Base-by-base conservation (phyloP, 2,888 invertebrate species). In the Trissoscelio sp. region DNA sequence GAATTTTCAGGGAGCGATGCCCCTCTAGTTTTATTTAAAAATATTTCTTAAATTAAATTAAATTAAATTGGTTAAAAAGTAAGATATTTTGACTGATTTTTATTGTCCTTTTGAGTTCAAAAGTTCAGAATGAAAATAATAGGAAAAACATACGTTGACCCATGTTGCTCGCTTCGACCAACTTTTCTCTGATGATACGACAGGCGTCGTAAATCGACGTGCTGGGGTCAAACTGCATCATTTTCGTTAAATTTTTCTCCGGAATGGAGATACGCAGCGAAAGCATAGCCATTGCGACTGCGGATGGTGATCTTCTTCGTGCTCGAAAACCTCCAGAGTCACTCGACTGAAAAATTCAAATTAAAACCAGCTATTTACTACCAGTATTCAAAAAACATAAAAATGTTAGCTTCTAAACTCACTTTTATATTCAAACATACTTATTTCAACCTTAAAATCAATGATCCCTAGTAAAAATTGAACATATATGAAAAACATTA, bases 161-260 rank as follows among this genome's bases (percentile, higher is more conserved):
- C 88, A 95, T 93, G 89, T 95, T 96, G 84, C 75, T 88, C 48
- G 97, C 96, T 92, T 99, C 98, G 9, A 96, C 94, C 83, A 98
- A 96, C 93, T 99, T 98, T 92, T 99, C 99, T 83, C 98, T 93
- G 89, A 99, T 98, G 90, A 98, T 95, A 90, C 96, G 95, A 92
- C 99, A 99, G 58, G 98, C 98, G 92, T 99, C 99, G 93, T 97
- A 98, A 69, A 99, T 97, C 80, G 97, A 95, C 83, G 97, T 98
- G 89, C 97, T 95, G 39, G 98, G 97, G 92, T 98, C 98, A 92
- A 99, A 99, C 92, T 99, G 98, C 93, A 99, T 98, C 87, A 98
- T 98, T 94, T 99, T 99, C 91, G 97, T 97, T 89, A 97, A 97
- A 92, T 96, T 96, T 87, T 96, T 96, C 89, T 95, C 94, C 90